Evolutionary conservation across 37 sponge, comb jelly and placozoan genomes (phyloP), one percentile per base, ranked within the genome.

Genomic region (Ephydatia muelleri): DNA sequence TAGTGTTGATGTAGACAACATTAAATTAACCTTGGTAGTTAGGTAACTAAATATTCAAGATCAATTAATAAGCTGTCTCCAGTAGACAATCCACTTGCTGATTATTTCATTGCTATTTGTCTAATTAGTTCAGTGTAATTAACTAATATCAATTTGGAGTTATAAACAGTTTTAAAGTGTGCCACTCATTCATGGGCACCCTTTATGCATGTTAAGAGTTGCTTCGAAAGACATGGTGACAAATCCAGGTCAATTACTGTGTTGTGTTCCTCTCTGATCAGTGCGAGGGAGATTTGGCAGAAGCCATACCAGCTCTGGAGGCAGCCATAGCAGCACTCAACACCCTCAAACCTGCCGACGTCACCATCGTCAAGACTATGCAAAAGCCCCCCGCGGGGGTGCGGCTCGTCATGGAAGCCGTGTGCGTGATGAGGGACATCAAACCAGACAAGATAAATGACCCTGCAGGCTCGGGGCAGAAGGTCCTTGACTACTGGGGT

Each of bases 271-370:
- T 0, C 13, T 26, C n/a, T 27, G 5, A 19, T 23, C 65, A 96
- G 92, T 98, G 99, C 88, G 99, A 98, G 91, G 82, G 89, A 84
- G 99, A 98, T 38, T 83, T 98, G 38, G 99, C 99, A 21, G 99
- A 98, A 80, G 99, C 99, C 48, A 98, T 98, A 11, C 99, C 99
- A 48, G 99, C 99, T 38, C 86, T 98, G 77, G 99, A 98, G 85
- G 93, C 99, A 35, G 96, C 99, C 47, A 76, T 94, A 29, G 79
- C 93, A 28, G 99, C 99, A 43, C 92, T 98, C 37, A 94, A 98
- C 65, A 98, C 99, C 5, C 94, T 98, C 57, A 96, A 96, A 89
- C 98, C 98, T 29, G 92, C 95, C 27, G 99, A 98, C 89, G 95
- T 98, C 49, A 91, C 97, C 43, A 89, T 98, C 14, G 99, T 98